Base-by-base conservation (phyloP, 1,140 invertebrate genomes). In the Pachyrhynchus sulphureomaculatus region DNA sequence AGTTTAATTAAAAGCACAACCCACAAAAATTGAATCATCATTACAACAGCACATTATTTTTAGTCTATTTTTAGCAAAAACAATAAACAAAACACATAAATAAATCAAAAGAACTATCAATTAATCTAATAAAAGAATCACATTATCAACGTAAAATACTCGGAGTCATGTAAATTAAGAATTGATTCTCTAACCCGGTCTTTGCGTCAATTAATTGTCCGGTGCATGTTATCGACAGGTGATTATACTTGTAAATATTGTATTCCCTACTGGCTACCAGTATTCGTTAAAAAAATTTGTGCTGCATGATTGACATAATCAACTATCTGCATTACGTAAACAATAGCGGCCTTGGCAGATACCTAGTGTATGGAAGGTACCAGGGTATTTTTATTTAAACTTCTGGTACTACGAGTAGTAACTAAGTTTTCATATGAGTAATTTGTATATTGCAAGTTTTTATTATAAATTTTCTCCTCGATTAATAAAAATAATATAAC, bases 301-400 rank as follows among this genome's bases (percentile, higher is more conserved):
- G 45, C 53, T 45, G 53, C 41, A 56, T 56, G 53, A 56, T 56
- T 56, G 53, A 56, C 53, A 56, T 41, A 56, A 56, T 56, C 53
- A 41, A 56, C 18, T 45, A 56, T 33, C 26, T 56, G 53, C 42
- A 56, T 56, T 56, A 56, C 53, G 53, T 45, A 56, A 56, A 56
- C 37, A 54, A 56, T 45, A 45, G 20, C 20, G 53, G 42, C 53
- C 53, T 56, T 56, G 53, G 13, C 45, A 18, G n/a, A 51, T 18
- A 51, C n/a, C n/a, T n/a, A n/a, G n/a, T n/a, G n/a, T 36, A 48
- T 9, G 26, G n/a, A 36, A 4, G 32, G 32, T 29, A 29, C 26
- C 26, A 9, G 5, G 26, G 8, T 29, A 6, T 10, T 29, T 29
- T 9, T 29, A 9, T 29, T 29, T 9, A 29, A n/a, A n/a, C n/a